Conservation (phyloP, 2,797 vertebrate species). For the Tapera naevia region DNA sequence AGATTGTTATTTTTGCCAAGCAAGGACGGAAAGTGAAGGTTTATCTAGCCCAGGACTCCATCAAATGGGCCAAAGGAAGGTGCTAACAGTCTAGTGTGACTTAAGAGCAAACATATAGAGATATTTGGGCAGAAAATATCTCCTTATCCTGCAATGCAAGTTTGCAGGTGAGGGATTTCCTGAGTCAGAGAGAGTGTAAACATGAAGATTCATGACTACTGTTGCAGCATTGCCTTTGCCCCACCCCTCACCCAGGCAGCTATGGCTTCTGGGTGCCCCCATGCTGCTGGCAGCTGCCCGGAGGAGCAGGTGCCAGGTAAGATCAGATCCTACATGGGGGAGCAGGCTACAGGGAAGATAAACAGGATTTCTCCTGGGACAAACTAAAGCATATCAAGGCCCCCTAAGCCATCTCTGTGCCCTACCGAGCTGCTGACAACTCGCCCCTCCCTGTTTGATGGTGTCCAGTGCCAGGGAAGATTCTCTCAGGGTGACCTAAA, state of each 20-base stretch:
- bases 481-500: neutral
- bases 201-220: neutral
- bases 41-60: neutral
- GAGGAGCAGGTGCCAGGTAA: neutral
- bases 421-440: neutral
- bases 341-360: neutral
- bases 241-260: neutral
- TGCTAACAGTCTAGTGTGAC: neutral
- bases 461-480: neutral
- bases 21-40: neutral
- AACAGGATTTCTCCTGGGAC: neutral
- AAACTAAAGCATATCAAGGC: neutral
- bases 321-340: neutral
- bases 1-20: neutral
- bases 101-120: neutral
- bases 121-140: neutral
- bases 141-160: neutral
- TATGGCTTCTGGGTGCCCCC: neutral
- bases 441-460: neutral
- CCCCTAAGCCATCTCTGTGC: neutral
- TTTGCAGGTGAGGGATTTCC: neutral
- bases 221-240: neutral
- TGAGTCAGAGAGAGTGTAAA: neutral
- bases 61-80: neutral
- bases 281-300: accelerated